Conservation (phyloP, 1,140 invertebrate species). For the Drosophila albomicans region DNA sequence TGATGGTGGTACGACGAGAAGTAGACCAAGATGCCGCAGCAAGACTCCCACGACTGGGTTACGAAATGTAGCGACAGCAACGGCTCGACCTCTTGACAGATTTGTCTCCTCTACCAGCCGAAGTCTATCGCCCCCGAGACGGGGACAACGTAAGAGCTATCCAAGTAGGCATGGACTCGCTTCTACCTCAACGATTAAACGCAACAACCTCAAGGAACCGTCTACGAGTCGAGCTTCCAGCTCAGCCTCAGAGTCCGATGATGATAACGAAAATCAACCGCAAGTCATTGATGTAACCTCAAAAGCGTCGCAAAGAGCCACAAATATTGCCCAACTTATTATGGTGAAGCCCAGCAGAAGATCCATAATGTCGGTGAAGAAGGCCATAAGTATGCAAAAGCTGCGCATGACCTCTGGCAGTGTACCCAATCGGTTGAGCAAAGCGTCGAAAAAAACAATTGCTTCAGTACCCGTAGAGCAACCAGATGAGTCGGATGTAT, state of each 20-base stretch:
- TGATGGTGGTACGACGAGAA: neutral
- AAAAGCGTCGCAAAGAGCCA: neutral
- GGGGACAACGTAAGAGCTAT: neutral
- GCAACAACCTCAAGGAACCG: neutral
- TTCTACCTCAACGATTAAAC: neutral
- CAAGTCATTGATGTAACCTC: neutral
- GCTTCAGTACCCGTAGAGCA: no score
- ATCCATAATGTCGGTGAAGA: neutral
- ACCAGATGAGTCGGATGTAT: neutral
- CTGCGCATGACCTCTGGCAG: neutral
- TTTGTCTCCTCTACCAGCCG: neutral
- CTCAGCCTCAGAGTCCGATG: constrained; percentile 1
- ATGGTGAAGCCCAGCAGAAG: constrained; percentile 6
- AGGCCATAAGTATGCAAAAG: neutral
- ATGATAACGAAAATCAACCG: constrained; percentile 2
- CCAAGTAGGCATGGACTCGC: no score
- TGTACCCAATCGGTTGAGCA: neutral
- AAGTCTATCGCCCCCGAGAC: neutral
- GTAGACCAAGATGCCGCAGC: neutral
- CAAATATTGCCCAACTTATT: neutral
- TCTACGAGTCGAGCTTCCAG: neutral
- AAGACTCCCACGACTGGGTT: neutral
- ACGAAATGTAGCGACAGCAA: neutral
- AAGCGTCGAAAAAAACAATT: neutral
- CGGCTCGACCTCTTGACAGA: neutral